Evolutionary conservation across 2,888 invertebrate genomes (phyloP), one percentile per base, ranked within the genome.

Genomic region (Taenaris catops): DNA sequence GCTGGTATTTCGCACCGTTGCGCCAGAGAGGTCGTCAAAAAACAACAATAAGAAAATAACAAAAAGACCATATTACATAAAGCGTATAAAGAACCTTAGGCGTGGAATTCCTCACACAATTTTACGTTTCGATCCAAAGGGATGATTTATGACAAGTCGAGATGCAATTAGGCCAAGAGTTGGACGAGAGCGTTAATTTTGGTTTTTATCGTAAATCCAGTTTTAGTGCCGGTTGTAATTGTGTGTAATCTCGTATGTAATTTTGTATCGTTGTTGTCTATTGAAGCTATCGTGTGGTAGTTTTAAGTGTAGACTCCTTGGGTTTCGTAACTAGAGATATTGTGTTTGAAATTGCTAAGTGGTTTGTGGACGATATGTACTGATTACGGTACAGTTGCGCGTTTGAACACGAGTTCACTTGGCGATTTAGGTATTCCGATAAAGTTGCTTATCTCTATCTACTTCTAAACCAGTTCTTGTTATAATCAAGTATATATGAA

Each of bases 121-220:
- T 80, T 78, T 69, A 53, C 50, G 46, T 53, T 50, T 58, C 59
- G 61, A 66, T 63, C 65, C 48, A 43, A 36, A 31, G 40, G 47
- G 48, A 73, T 81, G 79, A 84, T 83, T 84, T 83, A 84, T 80
- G 61, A 63, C 48, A 35, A 40, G 47, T 50, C 43, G 51, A 65
- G 57, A 54, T 65, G 57, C 64, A 79, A 83, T 83, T 72, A 79
- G 74, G 58, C 57, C 62, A 64, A 56, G 50, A 57, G 62, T 61
- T 62, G 59, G 51, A 54, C 40, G 46, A 39, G 55, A 61, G 71
- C 72, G 68, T 79, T 79, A 75, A 79, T 81, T 79, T 78, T 53
- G 66, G 65, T 75, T 69, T n/a, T 64, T 58, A 54, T 70, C 70
- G 59, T 76, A 75, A 75, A 79, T 74, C 58, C 63, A 61, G 71